Conservation (phyloP, 1,140 invertebrate species). For the Brachionus asplanchnoidis region DNA sequence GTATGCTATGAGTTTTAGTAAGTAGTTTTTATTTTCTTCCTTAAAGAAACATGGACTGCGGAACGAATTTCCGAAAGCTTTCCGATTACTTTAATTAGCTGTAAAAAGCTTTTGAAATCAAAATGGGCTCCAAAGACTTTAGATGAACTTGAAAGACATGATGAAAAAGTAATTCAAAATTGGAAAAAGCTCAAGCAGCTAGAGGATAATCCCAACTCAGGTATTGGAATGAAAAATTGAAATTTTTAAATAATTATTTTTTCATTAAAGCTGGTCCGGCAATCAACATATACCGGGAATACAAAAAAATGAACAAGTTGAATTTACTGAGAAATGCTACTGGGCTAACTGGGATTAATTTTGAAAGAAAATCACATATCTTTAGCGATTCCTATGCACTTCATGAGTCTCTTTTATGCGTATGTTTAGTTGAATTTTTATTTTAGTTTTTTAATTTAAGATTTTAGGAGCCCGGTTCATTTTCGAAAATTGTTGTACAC, state of each 20-base stretch:
- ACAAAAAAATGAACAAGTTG: constrained; percentile 43
- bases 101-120: constrained; percentile 46
- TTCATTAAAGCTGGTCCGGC: constrained; percentile 33
- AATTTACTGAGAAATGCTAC: constrained; percentile 44
- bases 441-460: neutral
- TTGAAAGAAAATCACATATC: constrained; percentile 24
- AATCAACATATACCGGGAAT: constrained; percentile 11
- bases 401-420: constrained; percentile 16
- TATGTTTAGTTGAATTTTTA: neutral
- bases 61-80: constrained; percentile 72
- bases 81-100: constrained; percentile 64
- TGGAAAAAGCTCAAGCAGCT: constrained; percentile 45
- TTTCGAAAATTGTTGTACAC: constrained; percentile 18
- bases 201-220: constrained; percentile 1
- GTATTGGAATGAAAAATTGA: neutral
- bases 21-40: neutral
- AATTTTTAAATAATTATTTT: neutral
- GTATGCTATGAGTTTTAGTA: constrained; percentile 52
- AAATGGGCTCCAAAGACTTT: constrained; percentile 43
- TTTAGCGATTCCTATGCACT: constrained; percentile 15
- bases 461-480: constrained; percentile 5
- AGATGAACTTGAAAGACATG: constrained; percentile 47
- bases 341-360: constrained; percentile 19
- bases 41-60: constrained; percentile 62
- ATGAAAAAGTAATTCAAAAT: constrained; percentile 46